Percentiles rank a stretch among this genome's conserved stretches.
Evolutionary conservation across 2,888 invertebrate genomes (phyloP).

Genomic region (Blastobasis lacticolella): DNA sequence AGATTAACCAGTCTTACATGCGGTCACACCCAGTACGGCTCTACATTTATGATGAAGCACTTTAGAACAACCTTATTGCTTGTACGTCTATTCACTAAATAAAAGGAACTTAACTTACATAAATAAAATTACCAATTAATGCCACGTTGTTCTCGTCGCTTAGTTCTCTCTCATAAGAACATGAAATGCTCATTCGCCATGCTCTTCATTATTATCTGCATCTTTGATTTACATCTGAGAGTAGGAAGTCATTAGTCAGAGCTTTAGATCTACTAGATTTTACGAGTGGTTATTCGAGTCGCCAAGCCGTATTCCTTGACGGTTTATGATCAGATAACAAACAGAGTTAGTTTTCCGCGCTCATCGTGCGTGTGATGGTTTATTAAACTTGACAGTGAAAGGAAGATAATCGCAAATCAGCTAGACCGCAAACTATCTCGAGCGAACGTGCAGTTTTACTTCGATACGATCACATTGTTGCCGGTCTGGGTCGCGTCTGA

Average conservation of each 20-base stretch:
- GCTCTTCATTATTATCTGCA: too few species aligned
- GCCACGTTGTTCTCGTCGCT: too few species aligned
- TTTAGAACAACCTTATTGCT: too few species aligned
- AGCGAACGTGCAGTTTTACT: background rate
- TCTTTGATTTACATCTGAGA: slow-evolving; percentile 5
- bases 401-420: slow-evolving; percentile 5
- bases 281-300: slow-evolving; percentile 8
- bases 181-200: too few species aligned
- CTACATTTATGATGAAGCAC: background rate
- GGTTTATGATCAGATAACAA: slow-evolving; percentile 1
- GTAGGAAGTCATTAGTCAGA: slow-evolving; percentile 25
- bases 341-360: background rate
- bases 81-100: too few species aligned
- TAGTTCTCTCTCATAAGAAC: too few species aligned
- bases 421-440: background rate
- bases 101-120: too few species aligned
- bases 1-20: slow-evolving; percentile 24
- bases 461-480: slow-evolving; percentile 13
- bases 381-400: slow-evolving; percentile 27
- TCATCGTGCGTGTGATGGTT: slow-evolving; percentile 11
- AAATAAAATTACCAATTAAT: too few species aligned
- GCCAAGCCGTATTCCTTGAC: slow-evolving; percentile 1
- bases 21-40: background rate
- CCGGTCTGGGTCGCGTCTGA: slow-evolving; percentile 32
- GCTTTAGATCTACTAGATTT: slow-evolving; percentile 23